Evolutionary conservation across 2,113 vertebrate species (phyloP), one percentile per base, ranked within the genome.

Genomic region (Uropsilus gracilis): DNA sequence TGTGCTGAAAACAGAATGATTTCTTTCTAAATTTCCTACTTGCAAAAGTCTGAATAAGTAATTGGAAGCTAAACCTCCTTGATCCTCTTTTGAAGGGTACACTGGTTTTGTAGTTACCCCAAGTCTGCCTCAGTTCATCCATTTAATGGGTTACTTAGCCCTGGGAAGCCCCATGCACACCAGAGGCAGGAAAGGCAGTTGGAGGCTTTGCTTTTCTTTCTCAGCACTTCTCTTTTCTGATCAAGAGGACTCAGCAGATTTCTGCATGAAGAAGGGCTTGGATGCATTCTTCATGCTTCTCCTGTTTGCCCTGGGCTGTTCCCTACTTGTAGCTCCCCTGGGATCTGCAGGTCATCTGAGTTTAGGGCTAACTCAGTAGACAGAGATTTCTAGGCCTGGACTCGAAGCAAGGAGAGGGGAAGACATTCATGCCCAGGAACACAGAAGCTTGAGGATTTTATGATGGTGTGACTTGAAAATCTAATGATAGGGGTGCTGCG

Each of bases 131-230:
- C 3, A 0, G 10, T 32, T 37, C 48, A 75, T 17, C 37, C 9
- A 26, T 42, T 32, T 28, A 28, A 32, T 24, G 57, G 39, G 37
- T 53, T 28, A 22, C 53, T 10, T 44, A 30, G 37, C 28, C 22
- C 72, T 12, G 5, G n/a, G n/a, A n/a, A n/a, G n/a, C n/a, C 64
- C 37, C 34, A 0, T 22, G 75, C 30, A 44, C 0, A 1, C 3
- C 14, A 48, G 0, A n/a, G n/a, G 10, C 2, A 32, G 11, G 46
- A 57, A 64, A 69, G 30, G 46, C 26, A n/a, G 6, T 3, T 44
- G 72, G 57, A 48, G 20, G 48, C 10, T 18, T 24, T 44, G 16
- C 14, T 30, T 5, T 42, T 57, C 86, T 72, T 34, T 55, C 46
- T 24, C 39, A 37, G 32, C 28, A 6, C 22, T 30, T 7, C 26